Conservation (phyloP, 2,888 invertebrate genomes). For the Drosophila paramelanica region DNA sequence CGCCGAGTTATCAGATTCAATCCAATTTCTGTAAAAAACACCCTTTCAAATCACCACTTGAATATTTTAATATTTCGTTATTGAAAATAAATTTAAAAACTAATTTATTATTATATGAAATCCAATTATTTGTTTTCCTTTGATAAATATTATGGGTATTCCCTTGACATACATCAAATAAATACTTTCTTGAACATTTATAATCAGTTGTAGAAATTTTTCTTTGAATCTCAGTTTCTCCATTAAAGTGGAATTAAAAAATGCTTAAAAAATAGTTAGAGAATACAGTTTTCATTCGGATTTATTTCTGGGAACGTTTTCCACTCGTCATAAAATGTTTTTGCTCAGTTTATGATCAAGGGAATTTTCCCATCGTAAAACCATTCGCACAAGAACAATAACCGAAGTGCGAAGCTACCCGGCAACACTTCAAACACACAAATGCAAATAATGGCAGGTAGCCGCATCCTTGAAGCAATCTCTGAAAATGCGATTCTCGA, state of each 20-base stretch:
- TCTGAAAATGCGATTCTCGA: conserved; percentile 14
- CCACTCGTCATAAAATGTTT: conserved; percentile 2
- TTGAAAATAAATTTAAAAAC: too few species aligned
- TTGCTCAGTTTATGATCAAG: conserved; percentile 11
- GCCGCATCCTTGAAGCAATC: neutral
- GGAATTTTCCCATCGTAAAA: conserved; percentile 36
- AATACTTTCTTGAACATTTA: too few species aligned
- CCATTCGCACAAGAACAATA: conserved; percentile 7
- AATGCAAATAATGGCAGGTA: conserved; percentile 4
- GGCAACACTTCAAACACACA: conserved; percentile 14
- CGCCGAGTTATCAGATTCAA: neutral
- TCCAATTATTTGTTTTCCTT: neutral
- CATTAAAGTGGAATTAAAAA: conserved; percentile 30
- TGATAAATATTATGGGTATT: too few species aligned
- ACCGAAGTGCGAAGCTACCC: conserved; percentile 9
- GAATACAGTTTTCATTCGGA: neutral
- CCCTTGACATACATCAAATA: too few species aligned
- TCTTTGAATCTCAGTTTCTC: neutral
- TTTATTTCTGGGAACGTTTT: neutral
- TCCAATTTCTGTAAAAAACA: too few species aligned
- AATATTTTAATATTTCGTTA: too few species aligned
- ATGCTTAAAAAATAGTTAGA: conserved; percentile 5
- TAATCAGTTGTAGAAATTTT: neutral
- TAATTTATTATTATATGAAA: neutral
- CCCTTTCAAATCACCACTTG: too few species aligned